phyloP scores from a whole-genome alignment of 2,797 vertebrate genomes.

The Notoglanidium macrostoma region DNA sequence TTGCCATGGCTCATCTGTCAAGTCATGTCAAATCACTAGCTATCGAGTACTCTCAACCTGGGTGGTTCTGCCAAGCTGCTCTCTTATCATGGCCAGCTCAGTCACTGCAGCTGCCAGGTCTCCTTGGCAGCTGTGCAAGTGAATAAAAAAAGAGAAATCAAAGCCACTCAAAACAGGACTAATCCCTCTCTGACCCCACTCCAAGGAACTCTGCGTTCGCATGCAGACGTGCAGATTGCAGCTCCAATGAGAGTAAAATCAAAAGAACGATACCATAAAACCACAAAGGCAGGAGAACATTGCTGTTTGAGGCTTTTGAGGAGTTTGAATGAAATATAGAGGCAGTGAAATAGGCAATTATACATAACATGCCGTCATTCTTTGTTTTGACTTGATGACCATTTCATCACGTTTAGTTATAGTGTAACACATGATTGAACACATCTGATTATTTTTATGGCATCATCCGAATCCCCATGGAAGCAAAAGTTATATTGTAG shows the following conservation, averaged over 20 bases:
- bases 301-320: background rate
- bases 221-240: background rate
- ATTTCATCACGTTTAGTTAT: background rate
- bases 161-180: conserved; percentile 54
- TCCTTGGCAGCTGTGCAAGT: conserved; percentile 35
- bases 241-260: background rate
- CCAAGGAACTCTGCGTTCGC: conserved; percentile 16
- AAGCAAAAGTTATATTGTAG: background rate
- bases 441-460: background rate
- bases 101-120: conserved; percentile 34
- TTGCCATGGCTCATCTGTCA: conserved; percentile 26
- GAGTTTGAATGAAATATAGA: conserved; percentile 12
- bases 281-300: background rate
- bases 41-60: conserved; percentile 10
- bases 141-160: conserved; percentile 51
- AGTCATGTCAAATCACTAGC: conserved; percentile 30
- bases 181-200: conserved; percentile 50
- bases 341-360: conserved; percentile 15
- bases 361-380: background rate
- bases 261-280: conserved; percentile 12
- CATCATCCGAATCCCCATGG: background rate
- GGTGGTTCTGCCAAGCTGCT: conserved; percentile 18
- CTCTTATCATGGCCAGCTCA: conserved; percentile 21
- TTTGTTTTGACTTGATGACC: background rate
- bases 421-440: conserved; percentile 9